phyloP scores from a whole-genome alignment of 2,888 invertebrate species.

The Andrena dorsata region DNA sequence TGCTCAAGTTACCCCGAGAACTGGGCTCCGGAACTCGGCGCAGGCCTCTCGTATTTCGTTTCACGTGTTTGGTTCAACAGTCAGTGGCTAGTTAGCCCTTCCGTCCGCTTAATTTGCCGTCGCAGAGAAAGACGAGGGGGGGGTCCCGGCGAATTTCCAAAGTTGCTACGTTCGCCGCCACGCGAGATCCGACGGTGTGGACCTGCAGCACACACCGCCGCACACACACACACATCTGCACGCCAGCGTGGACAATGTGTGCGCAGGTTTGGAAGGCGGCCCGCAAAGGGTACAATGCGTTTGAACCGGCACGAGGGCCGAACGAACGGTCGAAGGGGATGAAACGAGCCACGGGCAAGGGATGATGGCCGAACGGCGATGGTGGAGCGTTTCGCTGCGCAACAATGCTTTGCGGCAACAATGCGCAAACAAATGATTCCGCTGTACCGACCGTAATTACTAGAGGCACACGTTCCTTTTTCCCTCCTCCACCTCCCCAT shows the following conservation, averaged over 20 bases:
- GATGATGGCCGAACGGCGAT: slow-evolving; percentile 63
- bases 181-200: background rate
- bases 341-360: slow-evolving; percentile 52
- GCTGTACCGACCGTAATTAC: slow-evolving; percentile 81
- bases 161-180: slow-evolving; percentile 46
- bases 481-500: slow-evolving; percentile 30
- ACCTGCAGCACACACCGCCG: background rate
- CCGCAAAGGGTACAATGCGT: slow-evolving; percentile 69
- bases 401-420: slow-evolving; percentile 82
- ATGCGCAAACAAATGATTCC: slow-evolving; percentile 82
- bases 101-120: slow-evolving; percentile 57
- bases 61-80: background rate
- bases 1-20: slow-evolving; percentile 6
- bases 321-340: slow-evolving; percentile 55
- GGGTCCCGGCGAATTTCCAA: slow-evolving; percentile 38
- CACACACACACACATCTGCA: background rate
- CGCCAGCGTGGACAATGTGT: background rate
- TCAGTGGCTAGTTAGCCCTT: slow-evolving; percentile 34
- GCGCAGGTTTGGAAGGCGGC: slow-evolving; percentile 24
- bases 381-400: slow-evolving; percentile 72
- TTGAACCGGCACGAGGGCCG: slow-evolving; percentile 64
- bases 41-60: slow-evolving; percentile 1
- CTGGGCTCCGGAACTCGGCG: background rate
- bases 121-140: slow-evolving; percentile 25
- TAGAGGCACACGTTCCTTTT: slow-evolving; percentile 66